A percentile compares a stretch with the other conserved stretches of the same genome.
Evolutionary conservation across 2,113 vertebrate genomes (phyloP).

Genomic region (Pseudopodoces humilis): DNA sequence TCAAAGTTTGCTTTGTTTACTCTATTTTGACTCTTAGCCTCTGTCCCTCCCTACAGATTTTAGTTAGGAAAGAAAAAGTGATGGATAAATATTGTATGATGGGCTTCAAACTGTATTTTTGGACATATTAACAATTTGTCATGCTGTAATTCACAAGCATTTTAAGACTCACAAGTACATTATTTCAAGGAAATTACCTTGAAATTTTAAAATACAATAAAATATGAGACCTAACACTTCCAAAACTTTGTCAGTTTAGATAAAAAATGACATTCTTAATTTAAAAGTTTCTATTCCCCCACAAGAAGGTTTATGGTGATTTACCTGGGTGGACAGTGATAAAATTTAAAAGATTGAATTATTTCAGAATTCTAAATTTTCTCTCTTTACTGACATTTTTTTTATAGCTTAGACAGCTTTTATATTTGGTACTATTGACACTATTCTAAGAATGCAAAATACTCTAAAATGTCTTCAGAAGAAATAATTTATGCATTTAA

Average conservation of each 20-base stretch:
- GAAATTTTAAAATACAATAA: neutral
- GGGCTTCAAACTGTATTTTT: neutral
- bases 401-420: neutral
- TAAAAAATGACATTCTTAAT: neutral
- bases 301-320: neutral
- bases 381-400: neutral
- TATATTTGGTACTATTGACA: neutral
- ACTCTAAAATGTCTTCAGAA: neutral
- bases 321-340: neutral
- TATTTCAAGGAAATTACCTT: neutral
- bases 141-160: neutral
- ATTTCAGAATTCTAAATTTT: neutral
- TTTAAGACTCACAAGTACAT: neutral
- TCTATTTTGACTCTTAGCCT: neutral
- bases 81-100: rapidly evolving
- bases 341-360: neutral
- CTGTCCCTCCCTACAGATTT: neutral
- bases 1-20: neutral
- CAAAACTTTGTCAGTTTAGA: neutral
- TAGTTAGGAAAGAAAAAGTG: neutral
- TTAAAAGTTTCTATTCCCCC: neutral
- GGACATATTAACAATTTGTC: neutral
- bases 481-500: neutral
- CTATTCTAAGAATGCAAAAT: neutral
- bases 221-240: neutral